Evolutionary conservation across 1,140 invertebrate genomes (phyloP).

Genomic region (Drosophila santomea): DNA sequence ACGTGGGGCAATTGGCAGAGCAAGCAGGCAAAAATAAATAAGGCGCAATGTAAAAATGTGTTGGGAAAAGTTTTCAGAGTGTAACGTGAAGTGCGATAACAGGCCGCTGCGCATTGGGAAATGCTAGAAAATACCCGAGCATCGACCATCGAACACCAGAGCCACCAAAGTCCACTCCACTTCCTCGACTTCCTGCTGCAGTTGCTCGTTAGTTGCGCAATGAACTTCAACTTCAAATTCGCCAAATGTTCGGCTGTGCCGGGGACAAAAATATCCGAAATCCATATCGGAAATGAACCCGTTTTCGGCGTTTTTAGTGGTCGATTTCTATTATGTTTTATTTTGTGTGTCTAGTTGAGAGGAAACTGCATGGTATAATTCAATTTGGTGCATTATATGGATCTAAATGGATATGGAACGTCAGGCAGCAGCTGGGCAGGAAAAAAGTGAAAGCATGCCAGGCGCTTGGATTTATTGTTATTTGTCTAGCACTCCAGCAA

Average conservation of each 20-base stretch:
- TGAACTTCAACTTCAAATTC: slow-evolving; percentile 64
- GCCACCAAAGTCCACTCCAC: slow-evolving; percentile 49
- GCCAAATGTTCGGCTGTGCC: slow-evolving; percentile 19
- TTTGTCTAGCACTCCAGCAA: slow-evolving; percentile 35
- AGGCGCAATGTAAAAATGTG: slow-evolving; percentile 32
- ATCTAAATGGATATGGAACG: slow-evolving; percentile 15
- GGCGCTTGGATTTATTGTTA: slow-evolving; percentile 19
- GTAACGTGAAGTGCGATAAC: slow-evolving; percentile 79
- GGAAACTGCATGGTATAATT: slow-evolving; percentile 57
- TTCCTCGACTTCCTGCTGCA: slow-evolving; percentile 72
- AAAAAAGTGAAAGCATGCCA: slow-evolving; percentile 71
- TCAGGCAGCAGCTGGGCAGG: slow-evolving; percentile 7
- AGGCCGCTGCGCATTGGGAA: slow-evolving; percentile 64
- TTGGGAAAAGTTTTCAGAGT: slow-evolving; percentile 76
- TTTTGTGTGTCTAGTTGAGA: slow-evolving; percentile 33
- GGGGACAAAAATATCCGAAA: slow-evolving; percentile 53
- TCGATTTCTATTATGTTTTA: slow-evolving; percentile 29
- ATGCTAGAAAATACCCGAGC: slow-evolving; percentile 55
- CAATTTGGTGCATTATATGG: slow-evolving; percentile 54
- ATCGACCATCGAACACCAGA: slow-evolving; percentile 2
- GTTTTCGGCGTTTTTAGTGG: slow-evolving; percentile 57
- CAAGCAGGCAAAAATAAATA: slow-evolving; percentile 41
- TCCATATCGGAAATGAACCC: slow-evolving; percentile 64
- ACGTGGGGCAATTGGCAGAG: slow-evolving; percentile 61
- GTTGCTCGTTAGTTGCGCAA: slow-evolving; percentile 62